phyloP scores from a whole-genome alignment of 2,113 vertebrate genomes.

The Bombycilla garrulus region DNA sequence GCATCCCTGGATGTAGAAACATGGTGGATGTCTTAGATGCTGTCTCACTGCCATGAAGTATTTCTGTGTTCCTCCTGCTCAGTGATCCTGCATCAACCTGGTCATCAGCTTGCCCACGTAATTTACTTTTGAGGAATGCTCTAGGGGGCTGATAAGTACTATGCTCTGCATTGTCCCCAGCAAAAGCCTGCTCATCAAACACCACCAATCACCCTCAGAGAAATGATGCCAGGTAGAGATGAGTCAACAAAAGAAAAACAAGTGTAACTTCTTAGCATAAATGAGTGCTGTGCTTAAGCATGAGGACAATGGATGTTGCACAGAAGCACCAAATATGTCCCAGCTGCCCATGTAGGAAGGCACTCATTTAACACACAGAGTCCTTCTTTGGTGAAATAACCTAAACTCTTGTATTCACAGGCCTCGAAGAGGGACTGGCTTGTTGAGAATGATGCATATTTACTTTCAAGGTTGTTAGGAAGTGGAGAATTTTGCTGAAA shows the following conservation, averaged over 20 bases:
- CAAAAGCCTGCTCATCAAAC: background rate
- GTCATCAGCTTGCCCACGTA: background rate
- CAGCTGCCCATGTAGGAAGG: background rate
- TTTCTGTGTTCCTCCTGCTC: background rate
- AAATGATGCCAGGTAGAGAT: background rate
- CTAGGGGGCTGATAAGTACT: background rate
- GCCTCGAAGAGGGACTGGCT: background rate
- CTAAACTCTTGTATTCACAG: background rate
- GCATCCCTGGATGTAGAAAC: fast-evolving
- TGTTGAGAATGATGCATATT: fast-evolving
- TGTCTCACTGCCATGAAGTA: background rate
- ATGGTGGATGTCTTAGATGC: fast-evolving
- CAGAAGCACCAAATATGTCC: background rate
- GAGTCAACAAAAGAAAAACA: background rate
- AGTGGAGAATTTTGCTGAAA: background rate
- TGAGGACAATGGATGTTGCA: background rate
- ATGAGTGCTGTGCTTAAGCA: background rate
- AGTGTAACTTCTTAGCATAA: background rate
- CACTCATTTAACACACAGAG: fast-evolving
- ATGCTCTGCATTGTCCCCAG: background rate
- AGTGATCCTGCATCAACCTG: background rate
- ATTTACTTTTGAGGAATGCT: background rate
- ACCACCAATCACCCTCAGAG: background rate
- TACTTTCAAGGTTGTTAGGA: background rate
- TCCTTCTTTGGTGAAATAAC: background rate